phyloP scores from a whole-genome alignment of 2,113 vertebrate genomes.

The Odocoileus virginianus region DNA sequence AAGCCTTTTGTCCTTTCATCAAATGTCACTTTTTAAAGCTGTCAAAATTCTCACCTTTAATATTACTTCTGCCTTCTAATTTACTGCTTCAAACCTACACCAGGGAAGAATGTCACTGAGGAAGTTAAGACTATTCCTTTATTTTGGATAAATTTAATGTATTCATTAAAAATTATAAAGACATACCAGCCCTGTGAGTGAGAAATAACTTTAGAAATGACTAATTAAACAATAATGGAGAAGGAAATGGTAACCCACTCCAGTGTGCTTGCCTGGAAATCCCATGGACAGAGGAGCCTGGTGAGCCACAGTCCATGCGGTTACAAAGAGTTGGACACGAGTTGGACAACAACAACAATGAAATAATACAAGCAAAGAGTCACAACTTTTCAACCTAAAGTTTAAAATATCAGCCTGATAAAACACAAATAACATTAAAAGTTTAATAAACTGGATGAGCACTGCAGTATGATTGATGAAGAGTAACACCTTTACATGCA shows the following conservation, averaged over 20 bases:
- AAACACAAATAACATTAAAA: background rate
- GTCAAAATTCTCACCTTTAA: background rate
- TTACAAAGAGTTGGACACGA: background rate
- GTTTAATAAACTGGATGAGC: background rate
- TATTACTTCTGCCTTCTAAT: background rate
- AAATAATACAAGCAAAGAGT: background rate
- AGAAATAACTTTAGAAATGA: conserved; percentile 25
- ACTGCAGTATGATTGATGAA: background rate
- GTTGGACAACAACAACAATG: background rate
- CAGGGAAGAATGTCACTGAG: background rate
- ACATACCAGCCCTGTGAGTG: background rate
- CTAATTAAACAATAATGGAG: background rate
- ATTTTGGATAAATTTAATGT: background rate
- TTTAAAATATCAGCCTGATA: background rate
- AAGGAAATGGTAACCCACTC: background rate
- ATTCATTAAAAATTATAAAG: conserved; percentile 9
- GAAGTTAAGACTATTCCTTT: background rate
- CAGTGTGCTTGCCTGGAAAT: background rate
- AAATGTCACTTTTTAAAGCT: conserved; percentile 26
- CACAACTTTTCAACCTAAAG: background rate
- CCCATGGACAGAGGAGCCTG: background rate
- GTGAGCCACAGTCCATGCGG: background rate
- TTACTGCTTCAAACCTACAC: background rate
- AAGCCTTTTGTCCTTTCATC: conserved; percentile 13
- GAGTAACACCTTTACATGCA: background rate